Percentiles rank a stretch among this genome's conserved stretches.
Evolutionary conservation across 2,113 vertebrate genomes (phyloP).

Genomic region (Hydrochoerus hydrochaeris): DNA sequence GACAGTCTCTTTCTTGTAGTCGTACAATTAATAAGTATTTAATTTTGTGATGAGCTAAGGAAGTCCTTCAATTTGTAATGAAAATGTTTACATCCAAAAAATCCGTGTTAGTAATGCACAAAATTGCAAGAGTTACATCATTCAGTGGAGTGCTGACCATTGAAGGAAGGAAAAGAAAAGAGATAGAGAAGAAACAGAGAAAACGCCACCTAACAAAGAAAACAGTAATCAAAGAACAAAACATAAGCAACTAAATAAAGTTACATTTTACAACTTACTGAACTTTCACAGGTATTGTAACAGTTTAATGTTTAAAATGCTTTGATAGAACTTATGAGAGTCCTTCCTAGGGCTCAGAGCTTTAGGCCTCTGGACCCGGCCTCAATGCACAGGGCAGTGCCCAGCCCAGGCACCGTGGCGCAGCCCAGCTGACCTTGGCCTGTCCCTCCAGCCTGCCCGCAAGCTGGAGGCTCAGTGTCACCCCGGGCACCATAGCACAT

Average conservation of each 20-base stretch:
- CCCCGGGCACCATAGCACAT: neutral
- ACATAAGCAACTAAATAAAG: neutral
- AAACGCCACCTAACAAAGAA: neutral
- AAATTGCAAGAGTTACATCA: neutral
- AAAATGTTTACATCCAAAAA: slow-evolving; percentile 21
- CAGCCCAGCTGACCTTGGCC: neutral
- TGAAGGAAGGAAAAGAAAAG: neutral
- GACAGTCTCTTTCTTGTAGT: neutral
- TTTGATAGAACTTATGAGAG: neutral
- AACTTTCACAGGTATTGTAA: neutral
- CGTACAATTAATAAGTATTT: neutral
- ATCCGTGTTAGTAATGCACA: neutral
- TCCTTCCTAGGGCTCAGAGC: neutral
- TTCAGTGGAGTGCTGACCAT: neutral
- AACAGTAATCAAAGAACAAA: neutral
- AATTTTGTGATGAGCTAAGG: neutral
- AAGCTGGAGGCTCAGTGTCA: neutral
- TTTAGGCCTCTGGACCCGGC: neutral
- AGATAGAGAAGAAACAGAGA: neutral
- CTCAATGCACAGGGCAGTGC: neutral
- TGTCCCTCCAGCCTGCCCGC: too few species aligned
- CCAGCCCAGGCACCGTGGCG: neutral
- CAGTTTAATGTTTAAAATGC: slow-evolving; percentile 35
- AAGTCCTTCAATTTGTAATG: neutral
- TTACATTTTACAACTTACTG: neutral